Percentiles rank a stretch among this genome's conserved stretches.
Conservation (phyloP, 2,113 vertebrate genomes). For the Odocoileus hemionus region DNA sequence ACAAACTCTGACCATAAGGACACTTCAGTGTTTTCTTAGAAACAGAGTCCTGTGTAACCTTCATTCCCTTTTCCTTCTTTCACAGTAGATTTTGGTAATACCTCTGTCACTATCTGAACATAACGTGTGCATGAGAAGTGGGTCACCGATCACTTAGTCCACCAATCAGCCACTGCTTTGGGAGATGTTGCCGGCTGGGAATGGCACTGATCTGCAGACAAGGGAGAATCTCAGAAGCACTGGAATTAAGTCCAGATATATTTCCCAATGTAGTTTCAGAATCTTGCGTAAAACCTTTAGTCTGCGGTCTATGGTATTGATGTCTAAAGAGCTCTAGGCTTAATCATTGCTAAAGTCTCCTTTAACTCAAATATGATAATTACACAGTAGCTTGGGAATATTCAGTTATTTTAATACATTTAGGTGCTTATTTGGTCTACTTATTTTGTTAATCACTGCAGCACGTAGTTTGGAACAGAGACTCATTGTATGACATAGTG, state of each 20-base stretch:
- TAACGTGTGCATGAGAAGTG: fast-evolving
- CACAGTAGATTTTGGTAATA: not conserved
- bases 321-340: not conserved
- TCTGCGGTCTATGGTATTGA: fast-evolving
- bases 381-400: not conserved
- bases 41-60: not conserved
- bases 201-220: too few species aligned
- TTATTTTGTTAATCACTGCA: not conserved
- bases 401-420: fast-evolving
- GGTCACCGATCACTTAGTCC: not conserved
- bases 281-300: not conserved
- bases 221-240: not conserved
- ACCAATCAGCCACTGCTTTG: too few species aligned
- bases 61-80: not conserved
- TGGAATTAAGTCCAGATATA: not conserved
- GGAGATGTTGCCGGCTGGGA: not conserved
- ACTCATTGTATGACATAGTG: fast-evolving
- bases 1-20: not conserved
- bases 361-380: not conserved
- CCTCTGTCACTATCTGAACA: not conserved
- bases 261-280: not conserved
- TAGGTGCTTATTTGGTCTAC: not conserved
- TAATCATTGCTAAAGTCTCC: too few species aligned
- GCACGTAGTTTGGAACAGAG: not conserved
- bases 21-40: not conserved